Evolutionary conservation across 2,888 invertebrate species (phyloP).

Genomic region (Caenorhabditis panamensis): DNA sequence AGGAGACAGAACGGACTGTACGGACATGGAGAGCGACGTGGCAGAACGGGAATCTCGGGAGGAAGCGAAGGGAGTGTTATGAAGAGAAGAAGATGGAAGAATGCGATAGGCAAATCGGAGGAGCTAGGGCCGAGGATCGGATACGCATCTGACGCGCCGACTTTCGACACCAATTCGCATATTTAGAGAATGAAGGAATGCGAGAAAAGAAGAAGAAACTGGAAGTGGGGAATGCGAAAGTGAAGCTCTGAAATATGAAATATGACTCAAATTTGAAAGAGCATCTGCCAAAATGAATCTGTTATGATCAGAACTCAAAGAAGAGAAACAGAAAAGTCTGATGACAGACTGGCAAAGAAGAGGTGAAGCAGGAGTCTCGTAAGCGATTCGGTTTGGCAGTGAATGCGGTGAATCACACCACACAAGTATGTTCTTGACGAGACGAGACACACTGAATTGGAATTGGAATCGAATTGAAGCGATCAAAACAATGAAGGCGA

Average conservation of each 20-base stretch:
- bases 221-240: background rate
- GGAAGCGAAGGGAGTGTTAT: background rate
- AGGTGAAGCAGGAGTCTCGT: background rate
- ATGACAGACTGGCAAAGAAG: background rate
- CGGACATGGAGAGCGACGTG: background rate
- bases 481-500: conserved; percentile 52
- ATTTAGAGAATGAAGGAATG: conserved; percentile 8
- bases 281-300: too few species aligned
- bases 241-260: too few species aligned
- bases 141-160: conserved; percentile 46
- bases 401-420: conserved; percentile 38
- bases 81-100: conserved; percentile 10
- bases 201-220: background rate
- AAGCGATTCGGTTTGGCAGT: background rate
- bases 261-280: too few species aligned
- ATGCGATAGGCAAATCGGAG: conserved; percentile 13
- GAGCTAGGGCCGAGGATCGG: conserved; percentile 17
- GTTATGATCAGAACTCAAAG: background rate
- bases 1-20: background rate
- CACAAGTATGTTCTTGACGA: conserved; percentile 40
- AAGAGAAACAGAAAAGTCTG: background rate
- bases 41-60: conserved; percentile 7
- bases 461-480: too few species aligned
- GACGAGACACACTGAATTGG: conserved; percentile 3
- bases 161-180: conserved; percentile 18